Conservation (phyloP, 2,113 vertebrate species). For the Blennius ocellaris region DNA sequence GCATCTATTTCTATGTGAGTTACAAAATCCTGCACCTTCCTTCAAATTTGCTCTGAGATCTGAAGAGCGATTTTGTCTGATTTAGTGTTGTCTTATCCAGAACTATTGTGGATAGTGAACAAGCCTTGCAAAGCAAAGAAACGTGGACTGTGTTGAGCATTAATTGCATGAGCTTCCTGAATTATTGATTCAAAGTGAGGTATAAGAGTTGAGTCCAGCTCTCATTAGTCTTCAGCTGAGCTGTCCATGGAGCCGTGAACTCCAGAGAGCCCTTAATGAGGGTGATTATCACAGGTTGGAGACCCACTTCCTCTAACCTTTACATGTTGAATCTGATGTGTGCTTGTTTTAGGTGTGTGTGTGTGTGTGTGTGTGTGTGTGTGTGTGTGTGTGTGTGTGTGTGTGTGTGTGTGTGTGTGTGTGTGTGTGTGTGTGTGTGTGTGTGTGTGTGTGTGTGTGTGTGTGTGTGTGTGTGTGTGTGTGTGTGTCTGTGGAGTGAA, state of each 20-base stretch:
- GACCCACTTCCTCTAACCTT: conserved; percentile 23
- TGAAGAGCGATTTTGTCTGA: too few species aligned
- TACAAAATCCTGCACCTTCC: neutral
- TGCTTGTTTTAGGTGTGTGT: conserved; percentile 9
- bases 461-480: conserved; percentile 7
- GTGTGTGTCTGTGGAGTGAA: conserved; percentile 30
- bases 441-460: neutral
- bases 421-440: conserved; percentile 1
- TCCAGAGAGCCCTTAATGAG: conserved; percentile 65
- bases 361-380: neutral
- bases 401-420: conserved; percentile 10
- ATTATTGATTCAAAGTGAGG: conserved; percentile 77
- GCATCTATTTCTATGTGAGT: neutral
- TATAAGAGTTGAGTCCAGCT: conserved; percentile 64
- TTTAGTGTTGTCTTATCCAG: neutral
- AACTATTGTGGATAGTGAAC: conserved; percentile 32
- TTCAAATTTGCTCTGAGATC: neutral
- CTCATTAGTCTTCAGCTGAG: conserved; percentile 72
- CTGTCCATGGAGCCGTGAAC: conserved; percentile 56
- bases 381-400: conserved; percentile 1
- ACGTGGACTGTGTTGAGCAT: conserved; percentile 53
- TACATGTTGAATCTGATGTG: conserved; percentile 32
- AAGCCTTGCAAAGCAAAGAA: conserved; percentile 44
- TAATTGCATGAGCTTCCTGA: conserved; percentile 65
- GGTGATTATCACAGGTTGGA: conserved; percentile 57